A percentile compares a stretch with the other conserved stretches of the same genome.
Evolutionary conservation across 2,888 invertebrate genomes (phyloP).

Genomic region (Yponomeuta evonymella): DNA sequence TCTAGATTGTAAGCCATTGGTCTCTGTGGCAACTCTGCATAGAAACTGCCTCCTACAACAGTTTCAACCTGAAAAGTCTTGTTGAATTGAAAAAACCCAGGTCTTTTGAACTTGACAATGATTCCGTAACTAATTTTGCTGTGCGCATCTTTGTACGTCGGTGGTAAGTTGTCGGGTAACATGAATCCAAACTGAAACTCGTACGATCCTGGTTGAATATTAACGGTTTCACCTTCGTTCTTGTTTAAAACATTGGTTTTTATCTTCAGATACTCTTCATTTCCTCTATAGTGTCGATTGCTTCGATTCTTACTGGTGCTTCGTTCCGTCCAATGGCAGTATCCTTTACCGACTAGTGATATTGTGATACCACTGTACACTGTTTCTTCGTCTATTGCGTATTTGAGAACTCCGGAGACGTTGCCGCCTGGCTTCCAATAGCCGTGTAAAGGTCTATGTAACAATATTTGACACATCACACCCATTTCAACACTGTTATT

Average conservation of each 20-base stretch:
- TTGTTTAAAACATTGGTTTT: neutral
- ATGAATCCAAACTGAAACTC: neutral
- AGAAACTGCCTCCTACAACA: slow-evolving; percentile 17
- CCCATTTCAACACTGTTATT: slow-evolving; percentile 26
- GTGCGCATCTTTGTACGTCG: neutral
- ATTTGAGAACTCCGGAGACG: slow-evolving; percentile 30
- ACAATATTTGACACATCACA: slow-evolving; percentile 30
- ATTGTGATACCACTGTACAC: slow-evolving; percentile 28
- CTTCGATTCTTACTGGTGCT: neutral
- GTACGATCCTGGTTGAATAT: slow-evolving; percentile 3
- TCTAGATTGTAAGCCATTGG: slow-evolving; percentile 23
- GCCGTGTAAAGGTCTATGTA: slow-evolving; percentile 24
- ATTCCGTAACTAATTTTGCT: slow-evolving; percentile 22
- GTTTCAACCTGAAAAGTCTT: slow-evolving; percentile 21
- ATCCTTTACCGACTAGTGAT: slow-evolving; percentile 28
- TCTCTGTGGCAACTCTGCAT: slow-evolving; percentile 19
- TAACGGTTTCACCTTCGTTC: neutral
- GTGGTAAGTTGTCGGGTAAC: slow-evolving; percentile 19
- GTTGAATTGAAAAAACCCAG: slow-evolving; percentile 15
- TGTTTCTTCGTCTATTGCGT: slow-evolving; percentile 27
- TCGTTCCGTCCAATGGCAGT: slow-evolving; percentile 6
- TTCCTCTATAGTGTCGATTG: neutral
- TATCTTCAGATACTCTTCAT: neutral
- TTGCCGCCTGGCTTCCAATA: slow-evolving; percentile 26
- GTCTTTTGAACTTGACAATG: slow-evolving; percentile 21